A percentile compares a stretch with the other conserved stretches of the same genome.
Conservation (phyloP, 2,888 invertebrate genomes). For the Drosophila leonis region DNA sequence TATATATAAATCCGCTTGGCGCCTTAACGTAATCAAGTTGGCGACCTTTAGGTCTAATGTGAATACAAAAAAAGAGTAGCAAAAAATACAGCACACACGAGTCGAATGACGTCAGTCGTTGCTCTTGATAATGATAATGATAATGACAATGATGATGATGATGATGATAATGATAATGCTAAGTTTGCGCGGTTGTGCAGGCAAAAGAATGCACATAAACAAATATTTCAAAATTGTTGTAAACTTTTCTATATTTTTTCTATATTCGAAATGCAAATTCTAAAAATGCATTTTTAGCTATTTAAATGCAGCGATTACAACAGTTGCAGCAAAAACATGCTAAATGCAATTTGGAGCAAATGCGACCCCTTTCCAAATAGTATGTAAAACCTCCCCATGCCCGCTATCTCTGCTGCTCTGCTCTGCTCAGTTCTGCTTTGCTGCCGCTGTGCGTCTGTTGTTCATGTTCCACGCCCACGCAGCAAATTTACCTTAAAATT, state of each 20-base stretch:
- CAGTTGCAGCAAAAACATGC: conserved; percentile 41
- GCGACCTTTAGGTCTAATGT: conserved; percentile 19
- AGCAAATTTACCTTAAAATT: conserved; percentile 78
- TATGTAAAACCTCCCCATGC: not conserved
- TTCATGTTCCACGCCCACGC: conserved; percentile 61
- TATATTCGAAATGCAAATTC: conserved; percentile 6
- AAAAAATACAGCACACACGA: conserved; percentile 1
- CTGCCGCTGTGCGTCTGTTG: conserved; percentile 29
- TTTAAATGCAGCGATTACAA: conserved; percentile 35
- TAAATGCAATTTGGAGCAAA: conserved; percentile 55
- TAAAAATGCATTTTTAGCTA: conserved; percentile 14
- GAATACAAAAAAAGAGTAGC: conserved; percentile 7
- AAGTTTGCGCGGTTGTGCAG: not conserved
- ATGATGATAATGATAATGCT: conserved; percentile 1
- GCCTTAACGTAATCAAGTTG: conserved; percentile 22
- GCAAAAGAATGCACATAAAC: conserved; percentile 39
- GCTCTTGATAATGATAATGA: conserved; percentile 23
- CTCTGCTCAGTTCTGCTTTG: too few species aligned
- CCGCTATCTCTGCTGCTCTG: not conserved
- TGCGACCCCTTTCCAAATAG: conserved; percentile 1
- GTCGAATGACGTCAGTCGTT: conserved; percentile 44
- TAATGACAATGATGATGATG: conserved; percentile 1
- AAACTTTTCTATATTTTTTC: conserved; percentile 1
- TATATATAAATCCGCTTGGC: conserved; percentile 17
- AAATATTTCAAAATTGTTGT: conserved; percentile 18